Evolutionary conservation across 2,113 vertebrate species (phyloP), one percentile per base, ranked within the genome.

Genomic region (Grammomys dolichurus): DNA sequence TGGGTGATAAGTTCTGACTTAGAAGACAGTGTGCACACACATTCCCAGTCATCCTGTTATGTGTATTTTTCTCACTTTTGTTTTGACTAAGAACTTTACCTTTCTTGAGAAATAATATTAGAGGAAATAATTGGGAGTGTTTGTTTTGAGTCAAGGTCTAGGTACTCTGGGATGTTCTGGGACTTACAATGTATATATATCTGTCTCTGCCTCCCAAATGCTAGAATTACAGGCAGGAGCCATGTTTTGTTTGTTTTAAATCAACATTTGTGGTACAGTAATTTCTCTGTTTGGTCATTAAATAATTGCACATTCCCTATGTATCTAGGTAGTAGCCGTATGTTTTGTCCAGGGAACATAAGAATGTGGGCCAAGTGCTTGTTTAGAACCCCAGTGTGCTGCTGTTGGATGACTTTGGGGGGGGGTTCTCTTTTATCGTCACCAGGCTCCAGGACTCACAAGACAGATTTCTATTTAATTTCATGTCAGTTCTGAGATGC

Each of bases 101-200:
- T 90, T 92, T 94, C 60, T 91, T 95, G 81, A 84, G 46, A 94
- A 40, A 17, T 92, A 46, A 75, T 95, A 92, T 82, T 95, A 94
- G 60, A 91, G 40, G 73, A 80, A 90, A 63, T 88, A 78, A 84
- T 94, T 92, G 76, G 43, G 70, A 46, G 2, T 92, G 91, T 40
- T 90, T 40, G 28, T 60, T 82, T 36, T 84, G 40, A 46, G 81
- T 65, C 26, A 31, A n/a, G 36, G 14, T 31, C 26, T 89, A 24
- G 16, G 24, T 48, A 69, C 60, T 43, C 43, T 1, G 51, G 51
- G n/a, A 22, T 43, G 48, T n/a, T 51, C 67, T 56, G 33, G 65
- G 48, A 24, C 7, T 72, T 22, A 58, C 19, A 82, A 13, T 16
- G 26, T 46, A 31, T 89, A 4, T 58, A 14, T 58, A 46, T 58